Base-by-base conservation (phyloP, 1,140 invertebrate genomes). In the Chrysomallon squamiferum region DNA sequence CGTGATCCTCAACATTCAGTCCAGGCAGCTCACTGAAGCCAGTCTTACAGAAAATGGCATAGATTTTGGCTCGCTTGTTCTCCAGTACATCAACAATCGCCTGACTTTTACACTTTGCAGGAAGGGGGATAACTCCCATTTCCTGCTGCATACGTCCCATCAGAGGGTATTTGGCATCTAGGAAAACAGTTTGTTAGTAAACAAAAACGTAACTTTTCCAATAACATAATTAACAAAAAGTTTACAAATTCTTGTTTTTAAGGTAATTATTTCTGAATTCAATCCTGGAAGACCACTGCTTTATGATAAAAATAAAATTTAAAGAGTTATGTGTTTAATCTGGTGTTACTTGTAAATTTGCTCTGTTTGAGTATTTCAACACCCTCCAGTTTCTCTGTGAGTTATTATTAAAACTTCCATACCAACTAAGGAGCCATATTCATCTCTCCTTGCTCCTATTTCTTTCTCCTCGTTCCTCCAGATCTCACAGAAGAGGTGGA, bases 11-110 rank as follows among this genome's bases (percentile, higher is more conserved):
- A 30, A 81, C 80, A 30, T 73, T 76, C 1, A 86, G 61, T 9
- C 85, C 85, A 49, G 84, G 79, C 22, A 85, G 70, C 45, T 86
- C 82, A 57, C 72, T 77, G 73, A 84, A 86, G 35, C 85, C 84
- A 25, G 85, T 76, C 71, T 85, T 85, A 68, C 76, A 81, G 68
- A 86, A 86, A 13, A 86, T 50, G 13, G 83, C 81, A 66, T 86
- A 86, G 11, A 86, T 77, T 65, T 86, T 86, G 18, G 84, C 82
- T 59, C 85, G 72, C 78, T 85, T 79, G 58, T 86, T 86, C 61
- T 86, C 85, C 6, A 74, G 79, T 7, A 86, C 81, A 68, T 86
- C 85, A 9, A 84, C 80, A 32, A 86, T 82, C 20, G 84, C 74
- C 64, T 81, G 82, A 60, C 81, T 84, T 13, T 78, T 74, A 61